phyloP scores from a whole-genome alignment of 2,888 invertebrate species.

The Bugula neritina region DNA sequence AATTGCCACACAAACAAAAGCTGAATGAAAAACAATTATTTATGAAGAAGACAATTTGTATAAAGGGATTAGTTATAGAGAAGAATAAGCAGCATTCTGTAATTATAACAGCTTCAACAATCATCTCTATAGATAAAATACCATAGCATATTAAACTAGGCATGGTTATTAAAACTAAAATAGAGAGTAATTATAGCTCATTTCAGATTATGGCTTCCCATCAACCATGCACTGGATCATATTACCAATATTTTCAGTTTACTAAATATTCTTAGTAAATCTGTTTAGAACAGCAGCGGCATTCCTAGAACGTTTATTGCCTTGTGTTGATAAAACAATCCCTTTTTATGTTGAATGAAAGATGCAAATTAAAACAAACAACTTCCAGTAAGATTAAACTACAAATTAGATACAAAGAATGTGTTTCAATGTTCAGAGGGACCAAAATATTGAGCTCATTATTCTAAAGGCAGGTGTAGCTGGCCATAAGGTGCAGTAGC shows the following conservation, averaged over 20 bases:
- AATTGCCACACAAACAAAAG: slow-evolving; percentile 6
- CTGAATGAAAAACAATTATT: neutral
- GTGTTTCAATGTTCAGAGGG: neutral
- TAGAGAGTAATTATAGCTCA: neutral
- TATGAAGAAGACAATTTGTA: neutral
- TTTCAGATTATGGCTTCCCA: neutral
- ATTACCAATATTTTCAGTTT: neutral
- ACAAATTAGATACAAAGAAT: neutral
- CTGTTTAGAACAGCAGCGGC: neutral
- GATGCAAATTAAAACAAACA: slow-evolving; percentile 21
- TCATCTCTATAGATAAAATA: neutral
- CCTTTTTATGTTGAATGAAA: slow-evolving; percentile 9
- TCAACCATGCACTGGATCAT: neutral
- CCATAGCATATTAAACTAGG: neutral
- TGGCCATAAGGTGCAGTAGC: slow-evolving; percentile 9
- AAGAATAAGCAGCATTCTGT: neutral
- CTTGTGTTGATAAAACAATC: slow-evolving; percentile 1
- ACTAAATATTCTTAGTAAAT: neutral
- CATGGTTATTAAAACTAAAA: neutral
- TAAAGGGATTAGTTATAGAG: neutral
- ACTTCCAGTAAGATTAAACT: neutral
- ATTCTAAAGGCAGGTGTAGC: slow-evolving; percentile 18
- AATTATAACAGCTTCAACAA: neutral
- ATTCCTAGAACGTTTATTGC: neutral
- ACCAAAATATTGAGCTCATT: neutral